A percentile compares a stretch with the other conserved stretches of the same genome.
Conservation (phyloP, 1,140 invertebrate species). For the Atta texana region DNA sequence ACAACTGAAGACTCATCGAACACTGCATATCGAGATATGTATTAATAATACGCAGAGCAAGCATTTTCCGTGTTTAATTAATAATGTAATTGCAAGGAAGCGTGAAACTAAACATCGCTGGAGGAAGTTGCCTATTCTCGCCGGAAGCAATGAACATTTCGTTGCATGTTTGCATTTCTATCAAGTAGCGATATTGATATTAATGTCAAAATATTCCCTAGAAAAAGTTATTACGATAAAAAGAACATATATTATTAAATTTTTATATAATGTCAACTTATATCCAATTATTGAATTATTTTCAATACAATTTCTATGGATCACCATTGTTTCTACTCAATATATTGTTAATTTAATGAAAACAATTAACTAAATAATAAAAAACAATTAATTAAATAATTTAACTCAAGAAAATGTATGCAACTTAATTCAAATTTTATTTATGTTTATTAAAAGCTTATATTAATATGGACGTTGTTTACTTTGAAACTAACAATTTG, state of each 20-base stretch:
- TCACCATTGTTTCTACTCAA: no score
- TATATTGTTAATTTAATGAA: no score
- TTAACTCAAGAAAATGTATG: not conserved
- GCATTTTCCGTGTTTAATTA: constrained; percentile 22
- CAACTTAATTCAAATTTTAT: no score
- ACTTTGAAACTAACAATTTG: no score
- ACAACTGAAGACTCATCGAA: not conserved
- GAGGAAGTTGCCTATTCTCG: not conserved
- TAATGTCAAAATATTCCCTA: not conserved
- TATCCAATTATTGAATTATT: no score
- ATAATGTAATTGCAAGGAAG: constrained; percentile 13
- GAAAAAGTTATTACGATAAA: not conserved
- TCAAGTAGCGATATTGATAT: not conserved
- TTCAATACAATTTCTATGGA: no score
- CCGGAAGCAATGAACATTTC: constrained; percentile 10
- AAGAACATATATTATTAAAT: no score
- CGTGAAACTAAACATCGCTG: not conserved
- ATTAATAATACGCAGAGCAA: not conserved
- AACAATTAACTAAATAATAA: no score
- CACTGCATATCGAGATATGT: not conserved
- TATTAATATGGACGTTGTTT: no score
- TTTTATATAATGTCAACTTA: no score
- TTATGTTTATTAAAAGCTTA: no score
- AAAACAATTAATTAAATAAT: not conserved
- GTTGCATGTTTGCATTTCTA: not conserved